Conservation (phyloP, 30 jellyfish, hydroid and myxozoan genomes). For the Aurelia sp. region DNA sequence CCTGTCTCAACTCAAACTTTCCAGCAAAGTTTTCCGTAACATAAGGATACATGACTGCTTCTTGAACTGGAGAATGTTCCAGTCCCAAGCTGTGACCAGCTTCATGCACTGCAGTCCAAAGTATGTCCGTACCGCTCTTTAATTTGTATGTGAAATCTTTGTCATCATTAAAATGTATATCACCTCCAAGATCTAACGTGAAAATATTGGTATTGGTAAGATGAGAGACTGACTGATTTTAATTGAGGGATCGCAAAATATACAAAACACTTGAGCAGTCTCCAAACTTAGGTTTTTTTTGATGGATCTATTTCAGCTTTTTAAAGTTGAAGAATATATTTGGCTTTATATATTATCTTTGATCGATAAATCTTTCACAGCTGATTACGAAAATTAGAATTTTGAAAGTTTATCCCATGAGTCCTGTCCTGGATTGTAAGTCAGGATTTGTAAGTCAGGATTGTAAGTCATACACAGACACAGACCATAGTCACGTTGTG, state of each 20-base stretch:
- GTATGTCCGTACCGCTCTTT: conserved; percentile 52
- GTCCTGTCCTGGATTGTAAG: too few relatives aligned
- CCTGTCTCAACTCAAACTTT: conserved; percentile 61
- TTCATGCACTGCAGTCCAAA: conserved; percentile 92
- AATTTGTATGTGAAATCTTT: conserved; percentile 63
- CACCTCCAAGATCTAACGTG: conserved; percentile 63
- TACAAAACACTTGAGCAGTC: not conserved
- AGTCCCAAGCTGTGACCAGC: conserved; percentile 91
- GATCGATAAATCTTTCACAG: too few relatives aligned
- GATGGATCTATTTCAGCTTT: too few relatives aligned
- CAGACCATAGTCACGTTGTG: too few relatives aligned
- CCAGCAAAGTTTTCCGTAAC: conserved; percentile 48
- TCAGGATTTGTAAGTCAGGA: too few relatives aligned
- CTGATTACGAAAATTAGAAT: too few relatives aligned
- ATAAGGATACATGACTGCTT: conserved; percentile 91
- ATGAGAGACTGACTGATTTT: not conserved
- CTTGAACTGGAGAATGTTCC: conserved; percentile 77
- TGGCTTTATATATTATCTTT: too few relatives aligned
- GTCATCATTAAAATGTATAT: conserved; percentile 85
- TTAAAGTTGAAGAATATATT: too few relatives aligned
- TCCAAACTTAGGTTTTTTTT: too few relatives aligned
- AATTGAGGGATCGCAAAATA: not conserved
- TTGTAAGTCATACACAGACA: too few relatives aligned
- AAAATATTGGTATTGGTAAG: not conserved
- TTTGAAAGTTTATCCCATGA: too few relatives aligned